A percentile compares a stretch with the other conserved stretches of the same genome.
phyloP scores from a whole-genome alignment of 2,797 vertebrate species.

The Octomys mimax region DNA sequence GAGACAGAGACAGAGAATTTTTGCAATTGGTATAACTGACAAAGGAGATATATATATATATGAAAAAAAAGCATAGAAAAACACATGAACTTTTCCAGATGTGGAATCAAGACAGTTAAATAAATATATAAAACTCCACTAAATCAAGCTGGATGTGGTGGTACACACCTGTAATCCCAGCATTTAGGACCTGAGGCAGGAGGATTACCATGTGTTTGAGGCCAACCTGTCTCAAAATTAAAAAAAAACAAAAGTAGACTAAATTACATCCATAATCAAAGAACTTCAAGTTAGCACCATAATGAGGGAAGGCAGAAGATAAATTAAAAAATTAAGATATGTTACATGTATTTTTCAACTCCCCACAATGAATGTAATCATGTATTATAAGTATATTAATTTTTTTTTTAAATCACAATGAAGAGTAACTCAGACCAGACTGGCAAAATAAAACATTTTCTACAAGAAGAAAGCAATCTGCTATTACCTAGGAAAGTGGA shows the following conservation, averaged over 20 bases:
- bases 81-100: conserved; percentile 2
- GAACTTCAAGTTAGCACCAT: conserved; percentile 31
- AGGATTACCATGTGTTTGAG: neutral
- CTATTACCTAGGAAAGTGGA: neutral
- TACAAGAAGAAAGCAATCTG: conserved; percentile 2
- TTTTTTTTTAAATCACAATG: neutral
- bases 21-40: neutral
- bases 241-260: neutral
- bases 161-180: neutral
- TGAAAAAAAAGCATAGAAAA: neutral
- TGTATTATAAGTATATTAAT: neutral
- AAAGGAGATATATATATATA: neutral
- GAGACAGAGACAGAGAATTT: neutral
- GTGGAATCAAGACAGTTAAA: neutral
- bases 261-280: neutral
- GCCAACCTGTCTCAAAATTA: neutral
- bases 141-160: neutral
- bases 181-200: neutral
- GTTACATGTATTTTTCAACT: neutral
- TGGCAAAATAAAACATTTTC: conserved; percentile 20
- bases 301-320: neutral
- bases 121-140: conserved; percentile 47
- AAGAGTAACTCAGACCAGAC: neutral
- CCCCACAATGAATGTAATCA: neutral
- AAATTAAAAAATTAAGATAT: neutral